phyloP scores from a whole-genome alignment of 2,888 invertebrate species.

The Scaptodrosophila latifasciaeformis region DNA sequence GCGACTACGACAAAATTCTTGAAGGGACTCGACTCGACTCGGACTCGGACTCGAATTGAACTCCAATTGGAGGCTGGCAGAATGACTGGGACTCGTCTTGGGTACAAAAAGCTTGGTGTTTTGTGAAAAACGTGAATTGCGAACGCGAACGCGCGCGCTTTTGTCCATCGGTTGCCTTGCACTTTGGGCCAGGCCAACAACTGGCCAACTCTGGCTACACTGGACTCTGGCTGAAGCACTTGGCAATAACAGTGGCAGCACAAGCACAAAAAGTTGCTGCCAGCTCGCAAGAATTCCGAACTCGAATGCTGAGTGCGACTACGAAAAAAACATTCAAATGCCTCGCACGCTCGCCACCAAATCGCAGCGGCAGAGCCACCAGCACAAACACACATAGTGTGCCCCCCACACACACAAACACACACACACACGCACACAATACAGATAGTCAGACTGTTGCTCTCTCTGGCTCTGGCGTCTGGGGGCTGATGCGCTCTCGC shows the following conservation, averaged over 20 bases:
- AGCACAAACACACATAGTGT: slow-evolving; percentile 23
- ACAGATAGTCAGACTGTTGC: slow-evolving; percentile 16
- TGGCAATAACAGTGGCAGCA: slow-evolving; percentile 35
- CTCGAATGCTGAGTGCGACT: slow-evolving; percentile 73
- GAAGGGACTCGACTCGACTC: neutral
- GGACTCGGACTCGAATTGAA: neutral
- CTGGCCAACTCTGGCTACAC: slow-evolving; percentile 24
- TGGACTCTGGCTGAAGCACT: slow-evolving; percentile 21
- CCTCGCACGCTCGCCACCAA: slow-evolving; percentile 61
- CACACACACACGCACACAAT: slow-evolving; percentile 4
- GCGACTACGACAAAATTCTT: slow-evolving; percentile 59
- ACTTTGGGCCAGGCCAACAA: slow-evolving; percentile 21
- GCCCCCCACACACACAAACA: slow-evolving; percentile 1
- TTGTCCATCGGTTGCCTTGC: slow-evolving; percentile 10
- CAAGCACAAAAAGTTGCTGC: slow-evolving; percentile 71
- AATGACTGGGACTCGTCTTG: slow-evolving; percentile 12
- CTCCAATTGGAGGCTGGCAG: neutral
- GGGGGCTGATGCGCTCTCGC: slow-evolving; percentile 4
- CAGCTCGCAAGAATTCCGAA: slow-evolving; percentile 75
- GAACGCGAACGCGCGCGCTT: neutral
- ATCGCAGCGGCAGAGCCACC: slow-evolving; percentile 42
- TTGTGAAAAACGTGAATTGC: neutral
- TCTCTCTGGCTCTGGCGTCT: slow-evolving; percentile 13
- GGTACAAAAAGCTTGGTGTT: slow-evolving; percentile 1
- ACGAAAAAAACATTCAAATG: slow-evolving; percentile 74